Percentiles rank a stretch among this genome's conserved stretches.
These are phyloP conservation scores for Lysiphlebus fabarum DNA, from an alignment of 1,140 invertebrate genomes.

Conservation along the genomic window DNA sequence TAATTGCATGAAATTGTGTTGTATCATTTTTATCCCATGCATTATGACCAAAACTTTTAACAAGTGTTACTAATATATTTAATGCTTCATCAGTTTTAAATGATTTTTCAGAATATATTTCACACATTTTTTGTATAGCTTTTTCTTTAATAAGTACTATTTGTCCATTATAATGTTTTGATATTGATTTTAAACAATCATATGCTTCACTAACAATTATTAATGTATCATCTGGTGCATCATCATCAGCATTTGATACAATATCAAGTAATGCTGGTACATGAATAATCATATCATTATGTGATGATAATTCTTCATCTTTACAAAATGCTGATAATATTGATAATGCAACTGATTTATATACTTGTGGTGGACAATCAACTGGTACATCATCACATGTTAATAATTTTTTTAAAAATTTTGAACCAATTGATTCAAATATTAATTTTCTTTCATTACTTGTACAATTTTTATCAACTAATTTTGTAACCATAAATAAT, in stretches of 20 bases:
- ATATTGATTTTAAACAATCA: slow-evolving; percentile 76
- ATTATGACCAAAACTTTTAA: slow-evolving; percentile 64
- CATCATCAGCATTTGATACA: slow-evolving; percentile 74
- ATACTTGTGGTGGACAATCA: slow-evolving; percentile 81
- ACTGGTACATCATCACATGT: slow-evolving; percentile 69
- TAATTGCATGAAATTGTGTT: slow-evolving; percentile 74
- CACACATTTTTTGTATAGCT: slow-evolving; percentile 75
- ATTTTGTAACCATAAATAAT: slow-evolving; percentile 84
- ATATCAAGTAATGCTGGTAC: slow-evolving; percentile 79
- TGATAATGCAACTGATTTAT: slow-evolving; percentile 84
- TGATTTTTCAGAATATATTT: slow-evolving; percentile 80
- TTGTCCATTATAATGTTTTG: slow-evolving; percentile 68
- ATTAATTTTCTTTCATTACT: slow-evolving; percentile 69
- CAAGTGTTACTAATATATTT: slow-evolving; percentile 71
- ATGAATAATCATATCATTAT: slow-evolving; percentile 76
- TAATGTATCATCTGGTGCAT: slow-evolving; percentile 78
- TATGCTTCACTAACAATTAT: slow-evolving; percentile 87
- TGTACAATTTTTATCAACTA: slow-evolving; percentile 78
- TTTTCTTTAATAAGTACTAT: slow-evolving; percentile 72
- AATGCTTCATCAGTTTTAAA: slow-evolving; percentile 84
- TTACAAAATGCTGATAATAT: slow-evolving; percentile 79
- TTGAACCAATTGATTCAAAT: slow-evolving; percentile 83
- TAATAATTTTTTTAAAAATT: slow-evolving; percentile 78
- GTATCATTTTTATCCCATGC: slow-evolving; percentile 71
- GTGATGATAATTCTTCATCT: slow-evolving; percentile 73